Base-by-base conservation (phyloP, 2,797 vertebrate genomes). In the Apodemus agrarius region DNA sequence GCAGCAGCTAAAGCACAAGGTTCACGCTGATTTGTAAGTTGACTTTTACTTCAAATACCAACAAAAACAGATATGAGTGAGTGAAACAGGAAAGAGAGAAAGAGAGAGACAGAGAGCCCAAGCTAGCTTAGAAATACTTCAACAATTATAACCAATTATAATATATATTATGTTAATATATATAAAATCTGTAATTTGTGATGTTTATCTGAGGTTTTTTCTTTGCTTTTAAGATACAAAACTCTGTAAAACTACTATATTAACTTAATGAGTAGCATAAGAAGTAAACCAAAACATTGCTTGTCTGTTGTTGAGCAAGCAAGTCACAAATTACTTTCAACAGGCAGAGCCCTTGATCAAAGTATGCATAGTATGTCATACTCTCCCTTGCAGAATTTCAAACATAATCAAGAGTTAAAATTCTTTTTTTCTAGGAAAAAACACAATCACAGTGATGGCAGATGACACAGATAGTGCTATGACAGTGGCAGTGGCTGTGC, bases 61-160 rank as follows among this genome's bases (percentile, higher is more conserved):
- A 99, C 97, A 99, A 72, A 99, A 99, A 99, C 99, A 99, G 99
- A 99, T 98, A 99, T 98, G 98, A 98, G 97, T n/a, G 6, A 34
- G 9, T 21, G 97, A 24, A 75, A 24, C 1, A 1, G 13, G 43
- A 31, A 14, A 43, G 37, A 75, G 11, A 74, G 37, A 21, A 46
- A 52, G 46, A 79, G 29, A 43, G 4, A 10, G 26, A 63, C 9
- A 2, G 9, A 63, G 26, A 31, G 11, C 16, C 82, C 61, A 84
- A 84, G 11, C 43, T 85, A 24, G 63, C 63, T 98, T 97, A 98
- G 90, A 97, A 96, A 97, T 93, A 97, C 29, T 90, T 92, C 83
- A 29, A 95, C 83, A 97, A 86, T 95, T 96, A 93, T 19, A 96
- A 97, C 97, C 97, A 98, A 98, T 85, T 97, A 75, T 52, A 88